Base-by-base conservation (phyloP, 1,140 invertebrate species). In the Microplitis demolitor region DNA sequence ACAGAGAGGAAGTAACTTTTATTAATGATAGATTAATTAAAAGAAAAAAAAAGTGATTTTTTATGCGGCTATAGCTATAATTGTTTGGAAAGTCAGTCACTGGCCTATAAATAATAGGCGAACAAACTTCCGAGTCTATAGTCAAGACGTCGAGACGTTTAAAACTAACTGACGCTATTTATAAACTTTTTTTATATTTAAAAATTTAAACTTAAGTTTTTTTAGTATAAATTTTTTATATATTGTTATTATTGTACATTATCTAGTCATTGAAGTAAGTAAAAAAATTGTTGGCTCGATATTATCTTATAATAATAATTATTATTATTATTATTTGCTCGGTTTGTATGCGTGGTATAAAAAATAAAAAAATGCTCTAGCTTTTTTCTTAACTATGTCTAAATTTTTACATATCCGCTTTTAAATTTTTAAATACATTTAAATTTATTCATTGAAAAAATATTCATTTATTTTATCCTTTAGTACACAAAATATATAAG, bases 351-450 rank as follows among this genome's bases (percentile, higher is more conserved):
- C 53, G 53, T 54, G 24, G 24, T 24, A 24, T 24, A 24, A 24
- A 24, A 45, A 9, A 45, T 9, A 45, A 9, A 45, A 45, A 45
- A 45, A 9, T 45, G 39, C 39, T 45, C 39, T 45, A 45, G 93
- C 92, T 84, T 93, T 93, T 76, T 94, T 66, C 14, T 50, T 66
- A 16, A 66, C n/a, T 51, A 66, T 66, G 16, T 66, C 64, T 34
- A 66, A 51, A 16, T 45, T 45, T 9, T 35, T 45, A 4, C 14
- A 31, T 16, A 31, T 9, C 37, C n/a, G 0, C 24, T 31, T 4
- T 6, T n/a, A 24, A 24, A 24, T 24, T 24, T 24, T 24, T 24
- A 24, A 24, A 24, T 24, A 24, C 24, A 24, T 24, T 24, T 24
- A 2, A 24, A 24, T 24, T 24, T 24, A 24, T 24, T 24, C 2